phyloP scores from a whole-genome alignment of 2,797 vertebrate species.

The Jordanella pulchra region DNA sequence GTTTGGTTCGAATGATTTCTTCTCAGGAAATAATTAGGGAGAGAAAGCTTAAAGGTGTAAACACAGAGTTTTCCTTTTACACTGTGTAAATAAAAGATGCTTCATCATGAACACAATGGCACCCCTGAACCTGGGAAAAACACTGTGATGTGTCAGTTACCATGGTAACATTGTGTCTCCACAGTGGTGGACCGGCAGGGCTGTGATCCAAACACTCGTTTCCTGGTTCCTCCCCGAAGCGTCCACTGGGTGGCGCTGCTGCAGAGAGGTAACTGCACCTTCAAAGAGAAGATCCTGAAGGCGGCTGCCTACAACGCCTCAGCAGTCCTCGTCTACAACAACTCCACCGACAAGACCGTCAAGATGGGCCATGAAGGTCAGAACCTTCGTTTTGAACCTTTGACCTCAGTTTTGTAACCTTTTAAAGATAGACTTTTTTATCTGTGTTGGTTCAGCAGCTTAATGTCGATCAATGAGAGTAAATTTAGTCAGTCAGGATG shows the following conservation, averaged over 20 bases:
- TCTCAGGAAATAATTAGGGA: no score
- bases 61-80: no score
- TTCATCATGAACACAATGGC: no score
- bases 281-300: conserved; percentile 94
- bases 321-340: conserved; percentile 97
- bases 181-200: conserved; percentile 92
- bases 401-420: no score
- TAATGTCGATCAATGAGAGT: conserved; percentile 30
- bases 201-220: conserved; percentile 91
- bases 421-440: neutral
- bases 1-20: no score
- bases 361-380: conserved; percentile 96
- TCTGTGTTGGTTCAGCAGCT: conserved; percentile 5
- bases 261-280: conserved; percentile 95
- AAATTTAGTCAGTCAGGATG: conserved; percentile 41
- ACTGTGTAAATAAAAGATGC: no score
- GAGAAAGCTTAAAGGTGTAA: no score
- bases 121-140: no score
- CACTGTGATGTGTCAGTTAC: conserved; percentile 1
- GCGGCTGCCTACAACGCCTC: conserved; percentile 91
- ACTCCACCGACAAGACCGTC: conserved; percentile 90
- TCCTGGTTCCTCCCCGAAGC: conserved; percentile 87
- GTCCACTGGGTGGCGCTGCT: conserved; percentile 95
- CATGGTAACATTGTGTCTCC: conserved; percentile 22
- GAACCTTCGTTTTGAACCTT: neutral